Percentiles rank a stretch among this genome's conserved stretches.
phyloP scores from a whole-genome alignment of 2,888 invertebrate species.

The Argynnis bischoffii region DNA sequence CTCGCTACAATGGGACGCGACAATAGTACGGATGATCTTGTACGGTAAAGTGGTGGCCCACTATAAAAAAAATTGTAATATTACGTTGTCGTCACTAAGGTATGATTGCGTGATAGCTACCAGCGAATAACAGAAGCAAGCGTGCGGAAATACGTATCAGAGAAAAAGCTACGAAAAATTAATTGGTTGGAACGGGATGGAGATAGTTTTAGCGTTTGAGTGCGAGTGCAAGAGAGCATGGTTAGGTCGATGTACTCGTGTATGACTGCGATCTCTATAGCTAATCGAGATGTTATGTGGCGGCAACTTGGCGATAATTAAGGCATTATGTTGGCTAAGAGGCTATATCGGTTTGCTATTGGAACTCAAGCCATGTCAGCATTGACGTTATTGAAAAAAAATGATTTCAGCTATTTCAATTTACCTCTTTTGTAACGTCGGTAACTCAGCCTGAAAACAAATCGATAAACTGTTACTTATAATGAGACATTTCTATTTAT shows the following conservation, averaged over 20 bases:
- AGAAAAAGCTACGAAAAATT: slow-evolving; percentile 53
- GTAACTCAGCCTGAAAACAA: too few relatives aligned
- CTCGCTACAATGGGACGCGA: too few relatives aligned
- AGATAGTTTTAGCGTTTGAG: slow-evolving; percentile 44
- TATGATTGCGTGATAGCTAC: slow-evolving; percentile 40
- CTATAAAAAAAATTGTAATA: slow-evolving; percentile 17
- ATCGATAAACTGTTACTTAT: too few relatives aligned
- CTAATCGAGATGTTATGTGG: slow-evolving; percentile 38
- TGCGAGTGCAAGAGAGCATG: slow-evolving; percentile 46
- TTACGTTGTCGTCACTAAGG: slow-evolving; percentile 30
- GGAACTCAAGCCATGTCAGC: too few relatives aligned
- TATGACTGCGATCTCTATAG: slow-evolving; percentile 42
- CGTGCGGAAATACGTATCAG: slow-evolving; percentile 50
- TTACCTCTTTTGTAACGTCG: too few relatives aligned
- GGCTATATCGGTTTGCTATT: neutral
- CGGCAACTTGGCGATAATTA: slow-evolving; percentile 37
- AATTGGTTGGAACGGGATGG: slow-evolving; percentile 48
- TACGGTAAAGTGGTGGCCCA: too few relatives aligned
- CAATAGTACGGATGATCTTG: too few relatives aligned
- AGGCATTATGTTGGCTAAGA: slow-evolving; percentile 16
- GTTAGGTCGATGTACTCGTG: slow-evolving; percentile 55
- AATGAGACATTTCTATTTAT: neutral
- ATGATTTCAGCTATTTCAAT: too few relatives aligned
- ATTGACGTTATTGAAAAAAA: too few relatives aligned
- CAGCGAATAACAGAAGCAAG: slow-evolving; percentile 48